Base-by-base conservation (phyloP, 2,797 vertebrate species). In the Hyperoplus lanceolatus region DNA sequence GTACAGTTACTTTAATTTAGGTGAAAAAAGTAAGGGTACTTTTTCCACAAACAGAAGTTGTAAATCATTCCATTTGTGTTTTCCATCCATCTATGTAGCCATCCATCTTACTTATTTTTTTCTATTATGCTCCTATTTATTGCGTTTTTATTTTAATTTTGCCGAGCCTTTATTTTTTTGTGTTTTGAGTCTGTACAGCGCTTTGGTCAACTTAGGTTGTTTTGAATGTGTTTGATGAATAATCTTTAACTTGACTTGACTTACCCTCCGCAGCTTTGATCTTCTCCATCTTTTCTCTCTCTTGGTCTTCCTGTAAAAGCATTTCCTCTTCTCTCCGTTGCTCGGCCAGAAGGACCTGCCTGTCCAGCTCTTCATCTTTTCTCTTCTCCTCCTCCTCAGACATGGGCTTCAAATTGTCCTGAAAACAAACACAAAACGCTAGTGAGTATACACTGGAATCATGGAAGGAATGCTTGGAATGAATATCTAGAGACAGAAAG, bases 231-330 rank as follows among this genome's bases (percentile, higher is more conserved):
- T 29, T 29, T 29, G 29, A 29, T 29, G 3, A 29, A 29, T 29
- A 29, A 29, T 29, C 29, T 29, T 29, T 29, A 29, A 29, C 29
- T 29, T 29, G 29, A 29, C 29, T 29, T 29, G 29, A 29, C 29
- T 29, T 29, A 99, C 98, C 98, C 95, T 99, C 98, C 43, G 97
- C 97, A 3, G 98, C 97, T 93, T 97, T 97, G 80, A 97, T 95
- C 82, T 96, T 96, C 78, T 99, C 97, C 75, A 96, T 94, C 94
- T 98, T 94, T 75, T 97, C 97, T 70, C 96, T 93, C 80, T 97
- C 96, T 10, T 96, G 95, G 82, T 99, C 97, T 61, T 99, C 98
- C 87, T 97, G 97, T 18, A 96, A 93, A 73, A 97, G 92, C 80
- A 96, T 95, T 21, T 99, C 98, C 79, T 98, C 97, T 85, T 99